Percentiles rank a stretch among this genome's conserved stretches.
Conservation (phyloP, 2,888 invertebrate species). For the Athripsodes cinereus region DNA sequence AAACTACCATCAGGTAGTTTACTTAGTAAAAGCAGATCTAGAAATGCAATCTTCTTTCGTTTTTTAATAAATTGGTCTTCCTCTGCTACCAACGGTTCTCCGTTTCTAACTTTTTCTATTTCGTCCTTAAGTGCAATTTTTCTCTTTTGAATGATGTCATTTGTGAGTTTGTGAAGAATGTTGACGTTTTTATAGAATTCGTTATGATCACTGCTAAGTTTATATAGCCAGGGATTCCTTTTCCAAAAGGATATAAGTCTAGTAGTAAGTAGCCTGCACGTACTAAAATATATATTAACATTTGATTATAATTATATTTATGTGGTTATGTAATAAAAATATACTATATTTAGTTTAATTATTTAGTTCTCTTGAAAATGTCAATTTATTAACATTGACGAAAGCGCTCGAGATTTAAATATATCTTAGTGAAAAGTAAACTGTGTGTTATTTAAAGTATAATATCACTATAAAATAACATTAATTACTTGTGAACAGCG, state of each 20-base stretch:
- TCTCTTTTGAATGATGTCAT: conserved; percentile 30
- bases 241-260: conserved; percentile 12
- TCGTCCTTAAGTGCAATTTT: conserved; percentile 24
- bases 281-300: conserved; percentile 14
- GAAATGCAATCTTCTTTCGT: conserved; percentile 33
- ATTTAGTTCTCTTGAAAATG: no score
- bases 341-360: no score
- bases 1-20: conserved; percentile 30
- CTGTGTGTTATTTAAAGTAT: no score
- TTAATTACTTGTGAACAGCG: conserved; percentile 35
- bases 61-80: conserved; percentile 3
- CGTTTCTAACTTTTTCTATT: conserved; percentile 7
- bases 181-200: conserved; percentile 35
- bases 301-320: no score
- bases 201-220: conserved; percentile 39
- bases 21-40: conserved; percentile 35
- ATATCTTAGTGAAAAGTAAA: no score
- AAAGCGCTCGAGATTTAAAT: no score
- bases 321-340: no score
- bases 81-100: not conserved
- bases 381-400: no score
- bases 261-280: conserved; percentile 12
- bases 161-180: conserved; percentile 32
- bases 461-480: not conserved
- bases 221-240: conserved; percentile 19